A percentile compares a stretch with the other conserved stretches of the same genome.
Evolutionary conservation across 2,888 invertebrate species (phyloP).

Genomic region (Sabellastarte sp.): DNA sequence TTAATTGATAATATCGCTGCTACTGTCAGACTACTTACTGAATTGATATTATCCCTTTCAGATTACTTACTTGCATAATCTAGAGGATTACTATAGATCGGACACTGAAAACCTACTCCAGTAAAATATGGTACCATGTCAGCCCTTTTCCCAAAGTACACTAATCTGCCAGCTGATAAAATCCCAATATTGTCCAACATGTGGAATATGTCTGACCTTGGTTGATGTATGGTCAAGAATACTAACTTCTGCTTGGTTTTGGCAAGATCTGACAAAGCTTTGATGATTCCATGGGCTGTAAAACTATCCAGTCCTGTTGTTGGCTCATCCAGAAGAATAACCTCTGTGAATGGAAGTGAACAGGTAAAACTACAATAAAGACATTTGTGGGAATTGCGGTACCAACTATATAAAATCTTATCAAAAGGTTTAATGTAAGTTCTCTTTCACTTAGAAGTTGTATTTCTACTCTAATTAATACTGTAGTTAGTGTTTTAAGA

Average conservation of each 20-base stretch:
- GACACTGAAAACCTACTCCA: conserved; percentile 93
- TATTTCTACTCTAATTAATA: too few relatives aligned
- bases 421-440: too few relatives aligned
- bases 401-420: too few relatives aligned
- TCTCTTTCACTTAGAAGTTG: too few relatives aligned
- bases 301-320: conserved; percentile 83
- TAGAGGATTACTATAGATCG: conserved; percentile 90
- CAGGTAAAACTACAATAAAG: too few relatives aligned
- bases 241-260: conserved; percentile 60
- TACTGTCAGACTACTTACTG: too few relatives aligned
- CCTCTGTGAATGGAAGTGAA: too few relatives aligned
- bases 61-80: conserved; percentile 78
- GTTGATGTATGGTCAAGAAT: conserved; percentile 76
- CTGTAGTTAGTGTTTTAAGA: too few relatives aligned
- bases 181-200: conserved; percentile 47
- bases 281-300: conserved; percentile 73
- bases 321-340: conserved; percentile 87
- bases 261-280: conserved; percentile 37
- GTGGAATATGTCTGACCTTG: conserved; percentile 42
- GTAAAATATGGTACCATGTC: conserved; percentile 93
- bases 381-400: too few relatives aligned
- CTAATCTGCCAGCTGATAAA: conserved; percentile 68
- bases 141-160: conserved; percentile 66
- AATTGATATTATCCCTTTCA: too few relatives aligned
- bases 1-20: too few relatives aligned